Conservation (phyloP, 2,797 vertebrate genomes). For the Triplophysa bombifrons region DNA sequence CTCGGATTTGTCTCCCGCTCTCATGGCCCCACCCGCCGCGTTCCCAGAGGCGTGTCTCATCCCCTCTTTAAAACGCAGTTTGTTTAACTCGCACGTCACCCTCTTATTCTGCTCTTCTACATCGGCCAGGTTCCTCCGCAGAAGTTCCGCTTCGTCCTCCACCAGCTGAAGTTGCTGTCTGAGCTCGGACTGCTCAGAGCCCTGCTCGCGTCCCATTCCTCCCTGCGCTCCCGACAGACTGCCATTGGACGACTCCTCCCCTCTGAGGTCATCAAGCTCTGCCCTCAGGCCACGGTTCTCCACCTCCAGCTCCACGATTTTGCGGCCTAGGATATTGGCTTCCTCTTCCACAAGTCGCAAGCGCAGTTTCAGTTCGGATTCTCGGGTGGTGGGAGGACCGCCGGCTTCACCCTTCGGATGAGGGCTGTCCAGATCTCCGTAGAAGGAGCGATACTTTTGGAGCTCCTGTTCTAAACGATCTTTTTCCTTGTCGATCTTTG, state of each 20-base stretch:
- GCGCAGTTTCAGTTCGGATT: slow-evolving; percentile 94
- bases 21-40: slow-evolving; percentile 58
- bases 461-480: slow-evolving; percentile 92
- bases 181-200: slow-evolving; percentile 89
- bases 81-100: slow-evolving; percentile 89
- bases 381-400: slow-evolving; percentile 92
- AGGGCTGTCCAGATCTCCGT: slow-evolving; percentile 93
- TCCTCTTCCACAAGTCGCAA: slow-evolving; percentile 94
- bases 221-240: slow-evolving; percentile 77
- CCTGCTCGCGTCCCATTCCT: slow-evolving; percentile 80
- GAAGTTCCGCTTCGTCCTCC: slow-evolving; percentile 93
- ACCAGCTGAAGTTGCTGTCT: slow-evolving; percentile 94
- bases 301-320: slow-evolving; percentile 95
- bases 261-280: slow-evolving; percentile 90
- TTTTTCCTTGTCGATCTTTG: slow-evolving; percentile 96
- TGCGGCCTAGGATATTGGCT: slow-evolving; percentile 94
- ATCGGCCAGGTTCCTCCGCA: slow-evolving; percentile 90
- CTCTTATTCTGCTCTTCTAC: slow-evolving; percentile 92
- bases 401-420: slow-evolving; percentile 95
- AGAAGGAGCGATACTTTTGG: slow-evolving; percentile 94
- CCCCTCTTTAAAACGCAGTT: slow-evolving; percentile 89
- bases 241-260: slow-evolving; percentile 77
- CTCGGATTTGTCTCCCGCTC: slow-evolving; percentile 83
- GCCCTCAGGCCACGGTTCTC: slow-evolving; percentile 94
- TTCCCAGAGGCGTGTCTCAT: slow-evolving; percentile 81